These are phyloP conservation scores for Phallusia fumigata DNA, from an alignment of 23 tunicate genomes.

Conservation along the genomic window DNA sequence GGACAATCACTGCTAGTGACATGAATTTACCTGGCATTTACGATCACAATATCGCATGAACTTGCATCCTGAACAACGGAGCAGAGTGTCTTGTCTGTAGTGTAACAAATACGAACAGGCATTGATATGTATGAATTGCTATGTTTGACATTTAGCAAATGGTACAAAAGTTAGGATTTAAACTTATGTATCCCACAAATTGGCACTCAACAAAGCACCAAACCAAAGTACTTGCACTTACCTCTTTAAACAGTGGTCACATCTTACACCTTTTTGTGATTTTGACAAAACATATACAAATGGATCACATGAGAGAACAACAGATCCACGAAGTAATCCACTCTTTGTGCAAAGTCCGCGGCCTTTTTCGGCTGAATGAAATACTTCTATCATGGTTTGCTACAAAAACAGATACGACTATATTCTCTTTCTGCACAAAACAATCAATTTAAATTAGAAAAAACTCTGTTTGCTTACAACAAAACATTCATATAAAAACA, in stretches of 20 bases:
- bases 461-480: background rate
- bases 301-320: slow-evolving; percentile 54
- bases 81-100: slow-evolving; percentile 54
- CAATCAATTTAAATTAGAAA: background rate
- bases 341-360: slow-evolving; percentile 45
- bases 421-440: background rate
- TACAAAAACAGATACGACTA: background rate
- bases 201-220: background rate
- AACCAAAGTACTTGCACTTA: background rate
- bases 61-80: slow-evolving; percentile 86
- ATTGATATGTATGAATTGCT: too few relatives aligned
- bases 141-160: too few relatives aligned
- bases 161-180: too few relatives aligned
- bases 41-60: slow-evolving; percentile 77
- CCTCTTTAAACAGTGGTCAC: slow-evolving; percentile 74
- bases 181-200: too few relatives aligned
- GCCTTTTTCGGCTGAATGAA: slow-evolving; percentile 40
- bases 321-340: slow-evolving; percentile 41
- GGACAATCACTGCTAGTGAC: too few relatives aligned
- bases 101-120: background rate
- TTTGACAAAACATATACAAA: slow-evolving; percentile 65
- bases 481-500: background rate
- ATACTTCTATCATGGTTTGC: slow-evolving; percentile 54
- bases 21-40: slow-evolving; percentile 53
- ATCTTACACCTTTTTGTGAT: slow-evolving; percentile 72